Base-by-base conservation (phyloP, 2,113 vertebrate species). In the Equus quagga region DNA sequence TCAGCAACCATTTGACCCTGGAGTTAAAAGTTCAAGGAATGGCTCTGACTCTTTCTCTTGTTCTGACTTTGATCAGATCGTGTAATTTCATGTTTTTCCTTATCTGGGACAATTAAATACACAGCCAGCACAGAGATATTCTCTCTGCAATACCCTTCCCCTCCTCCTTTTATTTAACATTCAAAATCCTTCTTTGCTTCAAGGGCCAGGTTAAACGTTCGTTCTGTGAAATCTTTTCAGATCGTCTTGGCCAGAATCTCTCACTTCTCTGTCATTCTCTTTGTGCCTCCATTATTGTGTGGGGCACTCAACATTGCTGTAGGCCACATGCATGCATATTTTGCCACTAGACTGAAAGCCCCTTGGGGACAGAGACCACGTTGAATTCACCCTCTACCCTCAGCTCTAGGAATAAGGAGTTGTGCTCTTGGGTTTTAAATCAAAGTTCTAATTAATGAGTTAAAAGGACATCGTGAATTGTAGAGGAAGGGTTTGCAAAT, bases 341-440 rank as follows among this genome's bases (percentile, higher is more conserved):
- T 62, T 84, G 86, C 36, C 60, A 64, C 60, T 87, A 82, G 79
- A 94, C 41, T 60, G 14, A 94, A 96, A 96, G 75, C 58, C 33
- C 65, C 58, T 76, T 84, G 90, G 92, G 79, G 96, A 64, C 83
- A 95, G 90, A 92, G 64, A 92, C 5, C 58, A 84, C 8, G 7
- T 26, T 81, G 89, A 92, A 90, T 54, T 96, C 33, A 46, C 28
- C 83, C 79, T 84, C 56, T 19, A 14, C 28, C 44, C 60, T 51
- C 46, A 65, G 33, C 11, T 76, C 33, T 81, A 75, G 51, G 79
- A 92, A 86, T 89, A 80, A 81, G 72, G 17, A 94, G 49, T 70
- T 75, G 21, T 84, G 73, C 24, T 72, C 2, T 70, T 26, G 62
- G 44, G 17, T 51, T 90, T 95, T 65, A 81, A 95, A 84, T 88